phyloP scores from a whole-genome alignment of 2,113 vertebrate species.

The Microcebus griseorufus region DNA sequence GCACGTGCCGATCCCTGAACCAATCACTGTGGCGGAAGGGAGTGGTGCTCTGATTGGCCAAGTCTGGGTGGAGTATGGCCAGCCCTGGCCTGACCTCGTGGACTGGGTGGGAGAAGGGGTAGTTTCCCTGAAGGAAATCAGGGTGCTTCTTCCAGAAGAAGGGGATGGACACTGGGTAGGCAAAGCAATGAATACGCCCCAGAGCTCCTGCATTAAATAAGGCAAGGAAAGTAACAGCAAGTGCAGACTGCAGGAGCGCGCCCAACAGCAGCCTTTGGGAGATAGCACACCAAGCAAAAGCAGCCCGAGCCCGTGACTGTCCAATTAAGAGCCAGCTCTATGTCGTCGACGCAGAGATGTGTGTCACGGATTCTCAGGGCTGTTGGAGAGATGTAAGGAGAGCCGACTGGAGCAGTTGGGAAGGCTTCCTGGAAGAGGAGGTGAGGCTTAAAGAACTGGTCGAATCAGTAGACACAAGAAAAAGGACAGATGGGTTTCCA shows the following conservation, averaged over 20 bases:
- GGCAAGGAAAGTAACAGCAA: background rate
- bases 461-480: background rate
- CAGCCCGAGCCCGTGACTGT: background rate
- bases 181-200: background rate
- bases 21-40: background rate
- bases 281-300: background rate
- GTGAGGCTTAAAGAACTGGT: background rate
- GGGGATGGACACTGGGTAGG: background rate
- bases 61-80: background rate
- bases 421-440: constrained; percentile 1
- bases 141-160: background rate
- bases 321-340: background rate
- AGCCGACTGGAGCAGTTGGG: background rate
- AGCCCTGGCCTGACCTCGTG: background rate
- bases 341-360: background rate
- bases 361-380: background rate
- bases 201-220: background rate
- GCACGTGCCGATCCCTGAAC: background rate
- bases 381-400: background rate
- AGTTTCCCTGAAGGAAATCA: background rate
- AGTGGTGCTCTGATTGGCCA: background rate
- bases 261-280: background rate
- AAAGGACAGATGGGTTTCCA: background rate
- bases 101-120: too few species aligned
- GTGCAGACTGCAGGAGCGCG: background rate